Base-by-base conservation (phyloP, 1,140 invertebrate genomes). In the Pseudomyrmex pallidus region DNA sequence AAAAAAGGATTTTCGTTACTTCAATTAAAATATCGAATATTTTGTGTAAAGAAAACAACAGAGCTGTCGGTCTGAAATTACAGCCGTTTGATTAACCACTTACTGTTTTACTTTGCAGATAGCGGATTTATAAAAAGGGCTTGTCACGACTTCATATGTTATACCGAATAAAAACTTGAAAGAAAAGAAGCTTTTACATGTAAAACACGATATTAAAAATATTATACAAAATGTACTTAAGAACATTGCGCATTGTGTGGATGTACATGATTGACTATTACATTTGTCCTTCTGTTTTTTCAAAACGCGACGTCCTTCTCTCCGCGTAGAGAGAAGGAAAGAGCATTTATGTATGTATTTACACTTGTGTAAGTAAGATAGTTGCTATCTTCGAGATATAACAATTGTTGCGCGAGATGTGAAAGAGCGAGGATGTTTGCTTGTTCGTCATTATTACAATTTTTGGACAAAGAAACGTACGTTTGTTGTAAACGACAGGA, bases 171-270 rank as follows among this genome's bases (percentile, higher is more conserved):
- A 91, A 91, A 50, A 78, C 72, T 35, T 35, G 35, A 35, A 7
- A 35, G 35, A 35, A 35, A 83, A 89, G 87, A 93, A 91, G 92
- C 92, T 93, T 35, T 93, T 92, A 91, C 87, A 89, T 92, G 87
- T 92, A 88, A 90, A 76, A 83, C 82, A 87, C 76, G 61, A 88
- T 80, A 85, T 76, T 70, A 78, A 73, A 80, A 78, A 78, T 59
- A 35, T 35, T 35, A 35, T 25, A 35, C 0, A 35, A 7, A 86
- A 89, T 83, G 84, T 90, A 87, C 88, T 87, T 88, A 89, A 68
- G 84, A 87, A 88, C 88, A 25, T 91, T 90, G 87, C 88, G 90
- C 90, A 92, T 91, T 90, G 82, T 7, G 35, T 83, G 66, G 78
- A 86, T 87, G 88, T 72, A 89, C 83, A 88, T 90, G 88, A 87